Evolutionary conservation across 1,140 invertebrate genomes (phyloP).

Genomic region (Ctenoplectra terminalis): DNA sequence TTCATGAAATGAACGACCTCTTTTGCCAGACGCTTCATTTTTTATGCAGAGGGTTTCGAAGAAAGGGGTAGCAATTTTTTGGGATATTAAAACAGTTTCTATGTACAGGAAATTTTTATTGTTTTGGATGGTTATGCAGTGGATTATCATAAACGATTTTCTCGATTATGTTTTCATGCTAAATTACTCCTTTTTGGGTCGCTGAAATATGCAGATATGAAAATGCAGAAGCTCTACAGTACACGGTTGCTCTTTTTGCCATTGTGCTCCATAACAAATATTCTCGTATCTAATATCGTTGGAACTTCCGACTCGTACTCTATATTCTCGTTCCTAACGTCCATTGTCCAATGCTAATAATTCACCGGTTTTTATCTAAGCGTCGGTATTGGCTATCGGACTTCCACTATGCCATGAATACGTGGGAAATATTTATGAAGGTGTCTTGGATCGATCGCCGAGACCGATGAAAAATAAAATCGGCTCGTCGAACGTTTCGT

Average conservation of each 20-base stretch:
- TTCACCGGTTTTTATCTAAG: neutral
- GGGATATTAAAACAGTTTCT: neutral
- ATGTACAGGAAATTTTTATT: no score
- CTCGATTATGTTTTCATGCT: no score
- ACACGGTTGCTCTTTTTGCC: neutral
- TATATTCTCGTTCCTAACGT: neutral
- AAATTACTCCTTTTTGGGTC: no score
- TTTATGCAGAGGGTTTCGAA: neutral
- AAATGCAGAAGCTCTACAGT: neutral
- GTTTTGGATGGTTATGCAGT: no score
- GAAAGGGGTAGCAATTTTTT: neutral
- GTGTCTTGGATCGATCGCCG: neutral
- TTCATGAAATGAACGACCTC: constrained; percentile 24
- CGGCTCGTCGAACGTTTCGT: neutral
- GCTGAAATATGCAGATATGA: no score
- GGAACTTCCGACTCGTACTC: neutral
- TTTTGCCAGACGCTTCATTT: constrained; percentile 1
- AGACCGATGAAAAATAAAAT: neutral
- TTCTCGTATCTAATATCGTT: neutral
- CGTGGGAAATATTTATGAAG: neutral
- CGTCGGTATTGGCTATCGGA: neutral
- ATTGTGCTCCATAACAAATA: neutral
- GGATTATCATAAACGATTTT: no score
- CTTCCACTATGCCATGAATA: neutral
- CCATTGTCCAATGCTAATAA: constrained; percentile 22